Evolutionary conservation across 2,888 invertebrate genomes (phyloP).

Genomic region (Alloplasta piceator): DNA sequence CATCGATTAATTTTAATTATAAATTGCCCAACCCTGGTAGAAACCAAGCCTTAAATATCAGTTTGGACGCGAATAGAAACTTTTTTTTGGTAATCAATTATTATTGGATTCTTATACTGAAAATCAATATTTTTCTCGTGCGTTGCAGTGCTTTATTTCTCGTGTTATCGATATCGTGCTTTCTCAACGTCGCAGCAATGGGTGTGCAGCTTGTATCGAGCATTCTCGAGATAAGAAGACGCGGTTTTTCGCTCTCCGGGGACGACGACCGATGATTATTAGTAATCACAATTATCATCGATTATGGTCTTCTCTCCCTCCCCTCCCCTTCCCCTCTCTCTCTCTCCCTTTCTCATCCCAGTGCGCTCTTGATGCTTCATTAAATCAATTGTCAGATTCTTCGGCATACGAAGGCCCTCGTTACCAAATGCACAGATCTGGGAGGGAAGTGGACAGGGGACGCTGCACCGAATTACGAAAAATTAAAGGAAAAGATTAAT

Average conservation of each 20-base stretch:
- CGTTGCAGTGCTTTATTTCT: constrained; percentile 55
- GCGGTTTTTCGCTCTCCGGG: constrained; percentile 18
- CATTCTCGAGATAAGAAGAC: constrained; percentile 48
- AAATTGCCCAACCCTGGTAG: too few relatives aligned
- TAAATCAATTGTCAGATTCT: constrained; percentile 28
- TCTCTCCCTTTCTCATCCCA: background rate
- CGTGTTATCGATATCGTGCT: constrained; percentile 47
- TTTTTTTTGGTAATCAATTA: too few relatives aligned
- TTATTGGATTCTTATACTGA: too few relatives aligned
- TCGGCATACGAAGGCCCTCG: background rate
- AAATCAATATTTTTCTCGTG: background rate
- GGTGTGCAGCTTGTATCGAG: constrained; percentile 41
- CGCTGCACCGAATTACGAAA: constrained; percentile 20
- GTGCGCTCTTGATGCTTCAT: background rate
- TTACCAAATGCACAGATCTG: background rate
- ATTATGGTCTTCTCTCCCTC: constrained; percentile 16
- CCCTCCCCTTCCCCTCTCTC: constrained; percentile 4
- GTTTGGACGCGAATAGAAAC: too few relatives aligned
- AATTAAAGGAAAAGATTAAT: background rate
- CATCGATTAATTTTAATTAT: too few relatives aligned
- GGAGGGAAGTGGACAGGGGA: background rate
- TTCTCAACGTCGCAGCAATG: constrained; percentile 52
- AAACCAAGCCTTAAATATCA: too few relatives aligned
- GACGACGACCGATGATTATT: constrained; percentile 29
- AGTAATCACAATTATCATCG: constrained; percentile 47